phyloP scores from a whole-genome alignment of 2,797 vertebrate genomes.

The Girardinus metallicus region DNA sequence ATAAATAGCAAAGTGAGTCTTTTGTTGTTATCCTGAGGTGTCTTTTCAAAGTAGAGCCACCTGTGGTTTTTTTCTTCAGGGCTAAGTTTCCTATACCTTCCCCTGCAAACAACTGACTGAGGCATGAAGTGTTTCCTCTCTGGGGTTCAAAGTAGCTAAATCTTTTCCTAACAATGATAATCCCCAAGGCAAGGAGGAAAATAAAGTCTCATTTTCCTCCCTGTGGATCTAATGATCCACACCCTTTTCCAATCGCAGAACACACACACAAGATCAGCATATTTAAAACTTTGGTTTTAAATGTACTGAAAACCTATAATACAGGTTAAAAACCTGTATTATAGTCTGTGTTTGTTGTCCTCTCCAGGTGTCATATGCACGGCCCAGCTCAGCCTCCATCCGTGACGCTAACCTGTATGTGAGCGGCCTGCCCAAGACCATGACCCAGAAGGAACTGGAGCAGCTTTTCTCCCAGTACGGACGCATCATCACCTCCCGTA shows the following conservation, averaged over 20 bases:
- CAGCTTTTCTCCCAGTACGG: conserved; percentile 99
- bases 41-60: conserved; percentile 52
- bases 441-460: conserved; percentile 99
- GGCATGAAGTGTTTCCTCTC: conserved; percentile 43
- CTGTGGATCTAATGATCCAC: conserved; percentile 35
- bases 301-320: too few relatives aligned
- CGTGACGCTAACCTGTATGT: conserved; percentile 99
- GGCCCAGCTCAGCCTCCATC: conserved; percentile 98
- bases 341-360: conserved; percentile 22
- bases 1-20: conserved; percentile 8
- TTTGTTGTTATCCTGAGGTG: conserved; percentile 27
- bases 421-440: conserved; percentile 98
- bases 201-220: conserved; percentile 46
- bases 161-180: conserved; percentile 59
- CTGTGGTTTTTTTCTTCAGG: conserved; percentile 42
- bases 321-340: conserved; percentile 14
- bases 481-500: conserved; percentile 99
- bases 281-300: conserved; percentile 14
- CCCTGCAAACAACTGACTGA: conserved; percentile 29
- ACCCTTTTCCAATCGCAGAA: conserved; percentile 5
- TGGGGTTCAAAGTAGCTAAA: conserved; percentile 54
- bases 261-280: background rate
- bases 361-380: conserved; percentile 95
- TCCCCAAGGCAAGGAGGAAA: conserved; percentile 51
- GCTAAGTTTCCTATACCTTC: conserved; percentile 45